These are phyloP conservation scores for Craniophora ligustri DNA, from an alignment of 2,888 invertebrate species.

Conservation along the genomic window DNA sequence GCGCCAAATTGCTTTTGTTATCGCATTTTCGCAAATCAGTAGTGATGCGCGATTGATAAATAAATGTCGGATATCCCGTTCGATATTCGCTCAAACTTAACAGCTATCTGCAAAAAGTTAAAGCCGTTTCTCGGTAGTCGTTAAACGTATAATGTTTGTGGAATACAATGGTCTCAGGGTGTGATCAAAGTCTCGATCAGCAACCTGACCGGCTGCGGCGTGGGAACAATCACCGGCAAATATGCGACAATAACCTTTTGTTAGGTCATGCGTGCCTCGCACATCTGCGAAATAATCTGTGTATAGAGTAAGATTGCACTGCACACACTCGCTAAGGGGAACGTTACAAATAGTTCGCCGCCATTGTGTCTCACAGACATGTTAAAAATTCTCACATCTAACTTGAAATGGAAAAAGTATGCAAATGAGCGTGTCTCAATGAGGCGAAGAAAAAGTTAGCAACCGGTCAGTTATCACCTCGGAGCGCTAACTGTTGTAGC, in stretches of 20 bases:
- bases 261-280: constrained; percentile 61
- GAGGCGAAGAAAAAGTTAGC: constrained; percentile 72
- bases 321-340: constrained; percentile 27
- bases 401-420: constrained; percentile 59
- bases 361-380: constrained; percentile 63
- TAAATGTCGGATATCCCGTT: constrained; percentile 43
- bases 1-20: constrained; percentile 67
- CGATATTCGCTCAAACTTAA: constrained; percentile 20
- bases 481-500: constrained; percentile 67
- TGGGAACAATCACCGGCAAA: constrained; percentile 76
- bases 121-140: constrained; percentile 18
- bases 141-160: constrained; percentile 29
- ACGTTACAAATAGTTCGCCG: constrained; percentile 55
- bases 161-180: constrained; percentile 56
- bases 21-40: constrained; percentile 67
- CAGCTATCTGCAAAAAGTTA: constrained; percentile 12
- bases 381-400: constrained; percentile 57
- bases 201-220: constrained; percentile 66
- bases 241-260: constrained; percentile 81
- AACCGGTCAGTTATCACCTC: constrained; percentile 69
- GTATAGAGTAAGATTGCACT: constrained; percentile 36
- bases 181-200: constrained; percentile 50
- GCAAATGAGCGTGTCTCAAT: constrained; percentile 66
- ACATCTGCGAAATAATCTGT: constrained; percentile 51
- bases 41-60: constrained; percentile 49